Evolutionary conservation across 2,113 vertebrate species (phyloP).

Genomic region (Agelaius phoeniceus): DNA sequence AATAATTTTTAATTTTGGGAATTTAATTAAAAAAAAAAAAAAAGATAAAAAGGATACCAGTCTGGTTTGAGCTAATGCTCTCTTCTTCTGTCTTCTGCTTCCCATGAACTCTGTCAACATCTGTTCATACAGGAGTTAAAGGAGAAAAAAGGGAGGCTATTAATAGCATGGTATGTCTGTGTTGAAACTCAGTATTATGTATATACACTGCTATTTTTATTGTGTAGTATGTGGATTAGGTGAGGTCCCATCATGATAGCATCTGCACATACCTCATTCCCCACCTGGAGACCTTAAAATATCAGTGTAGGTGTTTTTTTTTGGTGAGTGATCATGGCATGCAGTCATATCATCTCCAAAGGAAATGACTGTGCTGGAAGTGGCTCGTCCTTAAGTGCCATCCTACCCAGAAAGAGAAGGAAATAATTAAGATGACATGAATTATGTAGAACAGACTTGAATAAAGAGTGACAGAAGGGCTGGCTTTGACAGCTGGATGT

Average conservation of each 20-base stretch:
- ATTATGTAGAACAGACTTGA: conserved; percentile 58
- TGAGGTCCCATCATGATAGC: not conserved
- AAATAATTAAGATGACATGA: conserved; percentile 60
- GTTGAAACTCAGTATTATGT: not conserved
- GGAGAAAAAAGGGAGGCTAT: not conserved
- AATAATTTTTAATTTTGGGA: not conserved
- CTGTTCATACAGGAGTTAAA: not conserved
- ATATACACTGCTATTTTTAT: not conserved
- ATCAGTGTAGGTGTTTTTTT: not conserved
- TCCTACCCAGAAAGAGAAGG: conserved; percentile 27
- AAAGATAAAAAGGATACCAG: fast-evolving
- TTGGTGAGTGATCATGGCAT: not conserved
- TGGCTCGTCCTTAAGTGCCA: not conserved
- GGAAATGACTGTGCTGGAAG: not conserved
- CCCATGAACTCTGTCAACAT: not conserved
- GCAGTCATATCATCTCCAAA: not conserved
- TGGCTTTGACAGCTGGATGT: conserved; percentile 61
- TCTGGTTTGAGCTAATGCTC: not conserved
- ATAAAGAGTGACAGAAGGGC: conserved; percentile 53
- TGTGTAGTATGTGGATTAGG: not conserved
- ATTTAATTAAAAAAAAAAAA: not conserved
- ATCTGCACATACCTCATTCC: not conserved
- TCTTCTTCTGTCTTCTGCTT: not conserved
- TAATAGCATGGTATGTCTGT: not conserved
- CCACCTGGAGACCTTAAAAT: not conserved